Evolutionary conservation across 2,888 invertebrate genomes (phyloP), one percentile per base, ranked within the genome.

Genomic region (Cotesia congregata): DNA sequence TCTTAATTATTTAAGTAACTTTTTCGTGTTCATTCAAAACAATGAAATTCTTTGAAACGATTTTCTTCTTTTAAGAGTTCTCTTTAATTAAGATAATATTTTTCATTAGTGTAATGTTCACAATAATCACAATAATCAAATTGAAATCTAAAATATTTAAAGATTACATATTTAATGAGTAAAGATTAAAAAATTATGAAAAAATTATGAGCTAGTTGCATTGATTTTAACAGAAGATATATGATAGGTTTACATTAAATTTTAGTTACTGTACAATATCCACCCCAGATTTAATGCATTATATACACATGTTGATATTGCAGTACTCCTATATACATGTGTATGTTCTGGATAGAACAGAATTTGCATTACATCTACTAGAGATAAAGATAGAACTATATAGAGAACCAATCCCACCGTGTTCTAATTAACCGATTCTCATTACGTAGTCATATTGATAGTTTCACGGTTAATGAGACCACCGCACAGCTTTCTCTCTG

Each of bases 341-440:
- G 12, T 50, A 72, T 12, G 4, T 50, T 50, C 30, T 20, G 39
- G 65, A 65, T 72, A 30, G 30, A 17, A 62, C 40, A 68, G 67
- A 62, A 39, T 30, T 6, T 64, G 12, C 40, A 64, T 17, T 50
- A 20, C n/a, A 30, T 17, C 30, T 20, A 68, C 59, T 50, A 50
- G 41, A 62, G 6, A 17, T 15, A 41, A 7, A 62, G 41, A 72
- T 17, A 41, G 65, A 41, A 9, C 70, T 67, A 70, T 3, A 30
- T 64, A 62, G 59, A 70, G 60, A 62, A 72, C 72, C 72, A 80
- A 80, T 76, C 80, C 79, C 80, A 79, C 81, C 80, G 77, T 85
- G 83, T 85, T 84, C 85, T 87, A 87, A 88, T 88, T 88, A 88
- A 88, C 87, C 84, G 85, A 85, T 86, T 86, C 87, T 87, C 88